These are phyloP conservation scores for Promerops cafer DNA, from an alignment of 2,113 vertebrate genomes.

Conservation along the genomic window DNA sequence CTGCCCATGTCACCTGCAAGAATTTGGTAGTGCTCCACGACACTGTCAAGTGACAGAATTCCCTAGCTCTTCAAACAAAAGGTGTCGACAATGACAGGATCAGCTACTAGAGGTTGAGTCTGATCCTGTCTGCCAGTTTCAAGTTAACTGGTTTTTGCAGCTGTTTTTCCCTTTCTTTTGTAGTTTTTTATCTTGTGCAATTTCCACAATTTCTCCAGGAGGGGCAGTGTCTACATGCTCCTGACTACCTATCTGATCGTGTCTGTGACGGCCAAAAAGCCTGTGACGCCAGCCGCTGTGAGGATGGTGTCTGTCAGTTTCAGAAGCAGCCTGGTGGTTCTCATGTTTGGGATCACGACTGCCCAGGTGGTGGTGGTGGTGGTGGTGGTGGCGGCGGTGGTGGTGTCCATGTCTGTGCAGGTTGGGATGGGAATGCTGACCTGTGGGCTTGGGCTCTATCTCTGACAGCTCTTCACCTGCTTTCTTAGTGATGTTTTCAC, in stretches of 20 bases:
- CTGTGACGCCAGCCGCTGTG: background rate
- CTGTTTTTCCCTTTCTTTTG: constrained; percentile 60
- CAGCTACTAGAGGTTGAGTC: constrained; percentile 74
- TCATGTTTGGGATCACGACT: background rate
- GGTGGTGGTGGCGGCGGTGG: background rate
- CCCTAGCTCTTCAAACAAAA: constrained; percentile 74
- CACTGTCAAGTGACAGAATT: constrained; percentile 87
- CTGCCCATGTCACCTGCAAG: constrained; percentile 88
- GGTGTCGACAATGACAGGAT: constrained; percentile 93
- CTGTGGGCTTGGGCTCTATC: background rate
- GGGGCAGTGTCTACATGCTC: background rate
- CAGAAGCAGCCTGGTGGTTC: background rate
- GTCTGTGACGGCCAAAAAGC: background rate
- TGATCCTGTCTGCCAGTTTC: constrained; percentile 71
- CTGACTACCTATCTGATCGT: constrained; percentile 7
- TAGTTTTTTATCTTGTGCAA: constrained; percentile 33
- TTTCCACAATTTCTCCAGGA: constrained; percentile 9
- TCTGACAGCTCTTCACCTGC: background rate
- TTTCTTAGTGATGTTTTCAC: constrained; percentile 53
- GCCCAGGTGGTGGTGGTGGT: background rate
- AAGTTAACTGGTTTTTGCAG: constrained; percentile 82
- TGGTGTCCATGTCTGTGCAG: background rate
- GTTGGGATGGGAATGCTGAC: background rate
- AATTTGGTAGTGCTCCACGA: constrained; percentile 78
- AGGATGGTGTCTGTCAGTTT: background rate